Evolutionary conservation across 2,888 invertebrate genomes (phyloP).

Genomic region (Catocala sponsa): DNA sequence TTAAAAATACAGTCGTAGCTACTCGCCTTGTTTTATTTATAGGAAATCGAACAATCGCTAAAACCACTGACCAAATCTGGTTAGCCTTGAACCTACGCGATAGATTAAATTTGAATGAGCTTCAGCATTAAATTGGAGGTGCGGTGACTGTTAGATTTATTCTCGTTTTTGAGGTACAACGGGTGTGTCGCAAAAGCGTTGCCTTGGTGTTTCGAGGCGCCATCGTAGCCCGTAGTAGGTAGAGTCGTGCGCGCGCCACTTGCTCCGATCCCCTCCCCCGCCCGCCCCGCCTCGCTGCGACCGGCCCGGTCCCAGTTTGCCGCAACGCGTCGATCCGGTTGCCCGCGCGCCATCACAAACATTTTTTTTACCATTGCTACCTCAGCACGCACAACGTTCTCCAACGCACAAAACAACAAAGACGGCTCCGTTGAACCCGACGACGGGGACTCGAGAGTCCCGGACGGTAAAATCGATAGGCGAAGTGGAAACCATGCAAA

Average conservation of each 20-base stretch:
- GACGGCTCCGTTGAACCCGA: constrained; percentile 74
- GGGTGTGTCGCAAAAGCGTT: constrained; percentile 85
- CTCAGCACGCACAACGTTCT: constrained; percentile 72
- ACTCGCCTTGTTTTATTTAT: constrained; percentile 52
- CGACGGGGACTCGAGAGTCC: constrained; percentile 73
- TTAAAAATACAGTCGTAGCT: constrained; percentile 2
- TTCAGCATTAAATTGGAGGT: constrained; percentile 63
- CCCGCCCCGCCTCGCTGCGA: constrained; percentile 71
- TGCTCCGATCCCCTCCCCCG: constrained; percentile 69
- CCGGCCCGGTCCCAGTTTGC: constrained; percentile 83
- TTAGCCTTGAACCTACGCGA: constrained; percentile 79
- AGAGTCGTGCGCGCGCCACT: constrained; percentile 85
- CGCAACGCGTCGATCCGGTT: constrained; percentile 85
- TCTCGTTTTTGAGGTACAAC: constrained; percentile 72
- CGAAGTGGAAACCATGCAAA: constrained; percentile 84
- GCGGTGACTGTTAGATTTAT: constrained; percentile 71
- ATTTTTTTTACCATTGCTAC: constrained; percentile 65
- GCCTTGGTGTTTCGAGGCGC: constrained; percentile 83
- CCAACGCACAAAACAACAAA: constrained; percentile 65
- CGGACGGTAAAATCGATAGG: constrained; percentile 65
- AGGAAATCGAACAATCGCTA: constrained; percentile 53
- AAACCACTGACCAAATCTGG: constrained; percentile 63
- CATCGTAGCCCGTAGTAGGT: constrained; percentile 83
- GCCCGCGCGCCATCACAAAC: constrained; percentile 72
- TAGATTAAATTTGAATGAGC: constrained; percentile 63